Evolutionary conservation across 1,140 invertebrate species (phyloP).

Genomic region (Aphidius ervi): DNA sequence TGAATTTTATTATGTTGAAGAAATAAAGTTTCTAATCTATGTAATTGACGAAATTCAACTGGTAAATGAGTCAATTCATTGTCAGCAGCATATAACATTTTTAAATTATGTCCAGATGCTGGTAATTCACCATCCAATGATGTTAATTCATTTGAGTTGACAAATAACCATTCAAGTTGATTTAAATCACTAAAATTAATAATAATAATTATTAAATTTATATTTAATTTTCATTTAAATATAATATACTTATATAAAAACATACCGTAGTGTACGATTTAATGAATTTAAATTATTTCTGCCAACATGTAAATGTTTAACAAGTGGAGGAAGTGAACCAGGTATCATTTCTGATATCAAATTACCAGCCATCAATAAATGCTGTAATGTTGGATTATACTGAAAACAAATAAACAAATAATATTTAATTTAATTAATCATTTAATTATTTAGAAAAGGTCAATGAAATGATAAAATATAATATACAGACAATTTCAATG

Average conservation of each 20-base stretch:
- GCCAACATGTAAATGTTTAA: constrained; percentile 67
- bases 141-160: constrained; percentile 70
- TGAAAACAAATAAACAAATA: constrained; percentile 38
- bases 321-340: constrained; percentile 60
- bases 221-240: not conserved
- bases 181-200: constrained; percentile 56
- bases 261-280: constrained; percentile 67
- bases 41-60: constrained; percentile 62
- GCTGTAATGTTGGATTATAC: constrained; percentile 65
- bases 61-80: constrained; percentile 69
- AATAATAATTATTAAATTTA: constrained; percentile 1
- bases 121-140: constrained; percentile 72
- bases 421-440: too few species aligned
- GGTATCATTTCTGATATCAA: constrained; percentile 64
- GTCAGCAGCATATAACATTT: constrained; percentile 66
- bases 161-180: constrained; percentile 70
- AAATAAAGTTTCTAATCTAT: constrained; percentile 64
- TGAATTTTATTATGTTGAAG: constrained; percentile 67
- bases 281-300: constrained; percentile 66
- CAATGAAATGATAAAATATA: too few species aligned
- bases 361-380: constrained; percentile 68
- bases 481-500: too few species aligned
- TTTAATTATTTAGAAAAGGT: too few species aligned
- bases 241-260: too few species aligned
- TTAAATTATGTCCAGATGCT: constrained; percentile 59